phyloP scores from a whole-genome alignment of 2,888 invertebrate species.

The Tipula helvola region DNA sequence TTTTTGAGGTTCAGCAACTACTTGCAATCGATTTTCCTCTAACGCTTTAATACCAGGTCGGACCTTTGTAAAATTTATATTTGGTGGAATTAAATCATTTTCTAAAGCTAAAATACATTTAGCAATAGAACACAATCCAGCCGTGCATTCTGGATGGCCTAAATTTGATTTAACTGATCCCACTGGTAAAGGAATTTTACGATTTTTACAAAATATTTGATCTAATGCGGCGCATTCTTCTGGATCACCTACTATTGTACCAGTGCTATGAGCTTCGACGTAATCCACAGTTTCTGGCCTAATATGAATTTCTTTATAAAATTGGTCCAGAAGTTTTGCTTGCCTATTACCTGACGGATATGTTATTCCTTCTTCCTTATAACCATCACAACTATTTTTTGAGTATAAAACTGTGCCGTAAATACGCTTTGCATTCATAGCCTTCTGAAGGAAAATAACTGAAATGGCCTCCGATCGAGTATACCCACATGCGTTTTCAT shows the following conservation, averaged over 20 bases:
- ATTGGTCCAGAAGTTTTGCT: too few relatives aligned
- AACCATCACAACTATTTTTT: too few relatives aligned
- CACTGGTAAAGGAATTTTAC: constrained; percentile 65
- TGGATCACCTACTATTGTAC: too few relatives aligned
- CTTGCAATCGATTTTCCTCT: constrained; percentile 47
- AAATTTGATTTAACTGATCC: constrained; percentile 91
- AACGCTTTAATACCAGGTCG: constrained; percentile 48
- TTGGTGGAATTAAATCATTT: constrained; percentile 67
- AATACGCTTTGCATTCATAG: constrained; percentile 48
- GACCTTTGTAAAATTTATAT: constrained; percentile 61
- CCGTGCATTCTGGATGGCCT: constrained; percentile 83
- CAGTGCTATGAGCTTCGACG: too few relatives aligned
- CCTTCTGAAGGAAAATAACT: constrained; percentile 58
- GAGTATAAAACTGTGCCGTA: constrained; percentile 49
- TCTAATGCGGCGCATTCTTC: constrained; percentile 54
- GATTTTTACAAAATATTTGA: constrained; percentile 59
- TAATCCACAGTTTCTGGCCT: constrained; percentile 57
- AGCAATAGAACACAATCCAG: constrained; percentile 68
- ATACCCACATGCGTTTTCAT: constrained; percentile 56
- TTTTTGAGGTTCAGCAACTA: constrained; percentile 58
- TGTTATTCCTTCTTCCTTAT: too few relatives aligned
- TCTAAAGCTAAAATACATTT: constrained; percentile 77
- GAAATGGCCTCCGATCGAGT: constrained; percentile 69
- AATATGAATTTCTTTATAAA: too few relatives aligned
- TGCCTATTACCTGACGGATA: too few relatives aligned